Evolutionary conservation across 2,888 invertebrate genomes (phyloP).

Genomic region (Lamellibrachia satsuma): DNA sequence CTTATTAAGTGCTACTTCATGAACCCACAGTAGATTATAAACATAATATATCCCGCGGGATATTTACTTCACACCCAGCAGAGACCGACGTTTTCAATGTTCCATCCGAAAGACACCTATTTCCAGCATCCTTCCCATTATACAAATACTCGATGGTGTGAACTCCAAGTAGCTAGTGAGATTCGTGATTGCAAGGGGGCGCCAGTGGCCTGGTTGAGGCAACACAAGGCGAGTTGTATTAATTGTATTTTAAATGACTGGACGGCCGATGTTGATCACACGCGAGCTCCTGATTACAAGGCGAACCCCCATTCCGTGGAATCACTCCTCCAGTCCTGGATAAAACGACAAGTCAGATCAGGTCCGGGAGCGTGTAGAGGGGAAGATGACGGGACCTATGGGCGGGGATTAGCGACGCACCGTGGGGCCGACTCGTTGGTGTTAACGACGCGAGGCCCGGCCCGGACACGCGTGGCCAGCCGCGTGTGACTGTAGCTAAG

Average conservation of each 20-base stretch:
- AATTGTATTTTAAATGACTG: not conserved
- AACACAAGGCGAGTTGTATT: not conserved
- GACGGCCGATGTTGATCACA: not conserved
- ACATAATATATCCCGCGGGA: not conserved
- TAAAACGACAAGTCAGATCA: not conserved
- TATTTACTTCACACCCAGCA: too few relatives aligned
- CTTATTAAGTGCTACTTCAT: not conserved
- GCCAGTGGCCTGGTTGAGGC: not conserved
- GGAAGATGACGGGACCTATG: not conserved
- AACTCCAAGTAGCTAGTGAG: too few relatives aligned
- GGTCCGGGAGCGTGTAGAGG: not conserved
- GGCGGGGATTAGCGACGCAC: constrained; percentile 4
- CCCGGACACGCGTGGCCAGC: not conserved
- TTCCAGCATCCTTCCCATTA: too few relatives aligned
- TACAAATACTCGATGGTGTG: too few relatives aligned
- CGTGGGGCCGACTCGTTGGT: not conserved
- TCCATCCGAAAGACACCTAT: too few relatives aligned
- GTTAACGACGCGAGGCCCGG: not conserved
- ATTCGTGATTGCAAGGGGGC: too few relatives aligned
- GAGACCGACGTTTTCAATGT: too few relatives aligned
- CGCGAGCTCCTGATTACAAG: not conserved
- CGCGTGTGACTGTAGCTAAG: constrained; percentile 13
- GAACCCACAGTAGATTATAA: not conserved
- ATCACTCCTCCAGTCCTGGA: not conserved
- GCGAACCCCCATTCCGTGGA: not conserved